Evolutionary conservation across 2,888 invertebrate genomes (phyloP), one percentile per base, ranked within the genome.

Genomic region (Nebria salina): DNA sequence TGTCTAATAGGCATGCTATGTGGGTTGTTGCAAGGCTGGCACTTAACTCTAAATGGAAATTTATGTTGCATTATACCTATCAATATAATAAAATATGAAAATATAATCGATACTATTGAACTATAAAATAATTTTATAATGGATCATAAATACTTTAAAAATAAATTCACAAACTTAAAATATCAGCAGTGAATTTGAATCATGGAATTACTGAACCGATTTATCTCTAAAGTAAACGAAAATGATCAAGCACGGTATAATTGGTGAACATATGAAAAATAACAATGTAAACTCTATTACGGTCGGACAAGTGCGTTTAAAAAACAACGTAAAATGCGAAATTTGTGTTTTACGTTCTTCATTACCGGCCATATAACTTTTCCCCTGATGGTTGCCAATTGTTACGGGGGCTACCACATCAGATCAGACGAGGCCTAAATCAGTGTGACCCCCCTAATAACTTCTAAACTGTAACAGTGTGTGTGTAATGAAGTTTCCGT

Each of bases 401-500:
- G 70, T 25, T 70, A 3, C 25, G 70, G 34, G 70, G 9, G n/a
- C 13, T 11, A 70, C 26, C 54, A 2, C 54, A 54, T 8, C 54
- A 54, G 2, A 54, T 8, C 54, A 54, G 54, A 13, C 11, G 6
- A 11, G 25, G 70, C 20, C 25, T 2, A 70, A 5, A 5, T 2
- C 70, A 1, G n/a, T 13, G 20, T 25, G 8, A 8, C 34, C 70
- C 34, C 65, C 64, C 65, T 73, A 75, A 65, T 25, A 78, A 78
- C 73, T 78, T 78, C 41, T 73, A 65, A 65, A 26, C 72, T 73
- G 73, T 65, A 34, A 72, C 65, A 72, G 65, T 65, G 41, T 64
- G 64, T 74, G 75, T 79, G 75, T 79, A 79, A 79, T 79, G 74
- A 79, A 79, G 75, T 79, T 79, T 79, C 75, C 75, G 75, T 79